Conservation (phyloP, 2,113 vertebrate genomes). For the Megaptera novaeangliae region DNA sequence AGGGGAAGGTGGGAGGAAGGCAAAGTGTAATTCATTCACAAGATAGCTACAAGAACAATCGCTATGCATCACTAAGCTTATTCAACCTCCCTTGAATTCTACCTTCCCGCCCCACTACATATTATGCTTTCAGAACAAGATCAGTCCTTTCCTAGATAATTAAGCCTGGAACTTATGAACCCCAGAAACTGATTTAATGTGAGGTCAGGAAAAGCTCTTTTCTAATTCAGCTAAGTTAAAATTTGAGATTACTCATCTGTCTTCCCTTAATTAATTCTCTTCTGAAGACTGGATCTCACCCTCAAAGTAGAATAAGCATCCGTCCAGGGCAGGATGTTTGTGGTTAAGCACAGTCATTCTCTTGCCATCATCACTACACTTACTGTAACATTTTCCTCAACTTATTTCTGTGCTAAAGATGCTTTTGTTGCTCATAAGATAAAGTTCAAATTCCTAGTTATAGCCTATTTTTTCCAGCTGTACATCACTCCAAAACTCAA, state of each 20-base stretch:
- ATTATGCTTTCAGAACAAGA: background rate
- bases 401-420: background rate
- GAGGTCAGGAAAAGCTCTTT: background rate
- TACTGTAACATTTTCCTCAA: background rate
- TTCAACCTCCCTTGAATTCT: background rate
- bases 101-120: background rate
- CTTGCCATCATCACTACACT: background rate
- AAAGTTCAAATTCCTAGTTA: background rate
- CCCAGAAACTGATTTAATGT: background rate
- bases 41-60: background rate
- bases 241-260: background rate
- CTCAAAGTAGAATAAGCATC: background rate
- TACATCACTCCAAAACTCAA: background rate
- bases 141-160: background rate
- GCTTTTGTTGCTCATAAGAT: background rate
- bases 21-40: background rate
- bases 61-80: background rate
- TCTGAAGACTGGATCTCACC: background rate
- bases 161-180: conserved; percentile 22
- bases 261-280: background rate
- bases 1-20: background rate
- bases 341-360: background rate
- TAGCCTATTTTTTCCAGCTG: background rate
- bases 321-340: background rate
- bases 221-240: background rate